phyloP scores from a whole-genome alignment of 1,140 invertebrate genomes.

The Brachionus koreanus region DNA sequence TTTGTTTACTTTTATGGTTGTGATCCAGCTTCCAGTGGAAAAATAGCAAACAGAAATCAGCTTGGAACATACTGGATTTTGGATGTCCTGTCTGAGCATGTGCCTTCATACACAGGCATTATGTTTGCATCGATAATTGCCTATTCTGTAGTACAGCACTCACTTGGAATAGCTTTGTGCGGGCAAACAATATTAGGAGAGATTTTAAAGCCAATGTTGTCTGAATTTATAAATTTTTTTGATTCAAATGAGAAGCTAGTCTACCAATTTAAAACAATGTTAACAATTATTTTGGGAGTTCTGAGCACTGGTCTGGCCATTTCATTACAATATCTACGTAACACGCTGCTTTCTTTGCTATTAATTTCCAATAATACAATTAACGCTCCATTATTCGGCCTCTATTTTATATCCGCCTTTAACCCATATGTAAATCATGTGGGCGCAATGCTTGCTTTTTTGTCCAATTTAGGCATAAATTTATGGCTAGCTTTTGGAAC shows the following conservation, averaged over 20 bases:
- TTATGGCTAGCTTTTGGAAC: not conserved
- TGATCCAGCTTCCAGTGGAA: not conserved
- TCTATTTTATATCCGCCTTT: not conserved
- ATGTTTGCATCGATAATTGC: not conserved
- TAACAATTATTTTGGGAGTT: not conserved
- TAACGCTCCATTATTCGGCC: not conserved
- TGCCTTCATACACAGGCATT: not conserved
- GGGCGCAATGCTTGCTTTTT: not conserved
- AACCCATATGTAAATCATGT: not conserved
- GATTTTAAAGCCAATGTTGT: constrained; percentile 11
- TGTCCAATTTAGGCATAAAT: not conserved
- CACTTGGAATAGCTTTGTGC: not conserved
- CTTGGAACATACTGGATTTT: not conserved
- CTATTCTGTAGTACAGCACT: constrained; percentile 22
- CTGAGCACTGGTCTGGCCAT: not conserved
- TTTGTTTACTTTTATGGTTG: constrained; percentile 38
- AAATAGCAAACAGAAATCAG: constrained; percentile 19
- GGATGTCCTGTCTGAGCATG: not conserved
- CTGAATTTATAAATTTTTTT: not conserved
- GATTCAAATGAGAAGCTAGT: not conserved
- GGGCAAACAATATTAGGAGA: not conserved
- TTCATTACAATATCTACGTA: not conserved
- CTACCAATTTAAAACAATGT: not conserved
- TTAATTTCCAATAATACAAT: not conserved
- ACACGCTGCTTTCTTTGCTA: not conserved